phyloP scores from a whole-genome alignment of 1,140 invertebrate genomes.

The Heliconius eleuchia region DNA sequence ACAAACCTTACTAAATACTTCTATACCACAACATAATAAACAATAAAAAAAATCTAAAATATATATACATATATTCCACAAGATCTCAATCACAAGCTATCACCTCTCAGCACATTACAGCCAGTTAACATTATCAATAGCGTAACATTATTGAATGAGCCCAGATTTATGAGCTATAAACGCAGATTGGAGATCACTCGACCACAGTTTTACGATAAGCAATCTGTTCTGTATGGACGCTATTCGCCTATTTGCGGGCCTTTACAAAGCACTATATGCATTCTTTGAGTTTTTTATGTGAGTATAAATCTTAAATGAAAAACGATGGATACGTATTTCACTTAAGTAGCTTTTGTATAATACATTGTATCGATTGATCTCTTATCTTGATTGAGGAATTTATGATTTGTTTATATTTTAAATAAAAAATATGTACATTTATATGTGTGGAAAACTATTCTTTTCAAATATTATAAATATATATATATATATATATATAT shows the following conservation, averaged over 20 bases:
- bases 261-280: constrained; percentile 68
- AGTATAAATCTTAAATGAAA: constrained; percentile 72
- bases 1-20: too few species aligned
- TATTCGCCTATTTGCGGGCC: constrained; percentile 52
- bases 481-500: too few species aligned
- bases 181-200: constrained; percentile 75
- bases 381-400: not conserved
- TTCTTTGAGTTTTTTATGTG: constrained; percentile 70
- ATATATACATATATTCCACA: not conserved
- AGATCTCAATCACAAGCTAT: constrained; percentile 51
- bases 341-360: constrained; percentile 25
- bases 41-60: not conserved
- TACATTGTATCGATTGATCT: constrained; percentile 9
- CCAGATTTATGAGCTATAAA: constrained; percentile 70
- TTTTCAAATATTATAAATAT: too few species aligned
- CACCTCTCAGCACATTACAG: constrained; percentile 53
- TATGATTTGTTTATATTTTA: not conserved
- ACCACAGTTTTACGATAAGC: constrained; percentile 75
- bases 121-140: constrained; percentile 73
- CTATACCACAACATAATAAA: not conserved
- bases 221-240: constrained; percentile 63
- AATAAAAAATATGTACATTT: not conserved
- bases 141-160: constrained; percentile 68
- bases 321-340: constrained; percentile 41
- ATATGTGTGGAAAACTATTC: too few species aligned